Conservation (phyloP, 2,797 vertebrate genomes). For the Poecilia gillii region DNA sequence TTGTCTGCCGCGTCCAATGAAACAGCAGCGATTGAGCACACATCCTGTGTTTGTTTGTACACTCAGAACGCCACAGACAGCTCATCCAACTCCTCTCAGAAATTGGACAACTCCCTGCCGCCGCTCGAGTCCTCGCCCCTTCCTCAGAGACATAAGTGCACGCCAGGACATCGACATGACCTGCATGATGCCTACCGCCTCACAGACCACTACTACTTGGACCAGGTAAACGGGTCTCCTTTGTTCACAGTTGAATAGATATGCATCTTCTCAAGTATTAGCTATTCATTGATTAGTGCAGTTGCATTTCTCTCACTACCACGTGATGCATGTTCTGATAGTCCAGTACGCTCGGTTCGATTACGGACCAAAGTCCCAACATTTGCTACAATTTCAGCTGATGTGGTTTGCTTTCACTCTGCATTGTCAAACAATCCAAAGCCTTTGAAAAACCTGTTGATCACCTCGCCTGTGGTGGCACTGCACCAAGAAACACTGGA, state of each 20-base stretch:
- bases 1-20: slow-evolving; percentile 66
- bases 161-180: slow-evolving; percentile 88
- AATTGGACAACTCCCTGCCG: slow-evolving; percentile 88
- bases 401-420: too few relatives aligned
- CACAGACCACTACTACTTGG: slow-evolving; percentile 90
- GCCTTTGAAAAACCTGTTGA: too few relatives aligned
- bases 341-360: too few relatives aligned
- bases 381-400: too few relatives aligned
- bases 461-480: too few relatives aligned
- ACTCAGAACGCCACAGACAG: slow-evolving; percentile 94
- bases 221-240: slow-evolving; percentile 83
- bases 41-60: slow-evolving; percentile 75
- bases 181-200: slow-evolving; percentile 87
- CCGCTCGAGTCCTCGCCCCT: slow-evolving; percentile 90
- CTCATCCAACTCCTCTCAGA: slow-evolving; percentile 98
- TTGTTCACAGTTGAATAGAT: background rate
- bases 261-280: background rate
- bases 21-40: slow-evolving; percentile 34
- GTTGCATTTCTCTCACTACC: background rate
- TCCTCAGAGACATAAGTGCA: slow-evolving; percentile 87
- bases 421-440: too few relatives aligned
- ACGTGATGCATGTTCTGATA: background rate
- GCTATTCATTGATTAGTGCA: background rate
- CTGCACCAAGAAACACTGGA: too few relatives aligned
- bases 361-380: too few relatives aligned